Evolutionary conservation across 35 echinoderm and acorn worm species (phyloP).

Genomic region (Amphiura filiformis): DNA sequence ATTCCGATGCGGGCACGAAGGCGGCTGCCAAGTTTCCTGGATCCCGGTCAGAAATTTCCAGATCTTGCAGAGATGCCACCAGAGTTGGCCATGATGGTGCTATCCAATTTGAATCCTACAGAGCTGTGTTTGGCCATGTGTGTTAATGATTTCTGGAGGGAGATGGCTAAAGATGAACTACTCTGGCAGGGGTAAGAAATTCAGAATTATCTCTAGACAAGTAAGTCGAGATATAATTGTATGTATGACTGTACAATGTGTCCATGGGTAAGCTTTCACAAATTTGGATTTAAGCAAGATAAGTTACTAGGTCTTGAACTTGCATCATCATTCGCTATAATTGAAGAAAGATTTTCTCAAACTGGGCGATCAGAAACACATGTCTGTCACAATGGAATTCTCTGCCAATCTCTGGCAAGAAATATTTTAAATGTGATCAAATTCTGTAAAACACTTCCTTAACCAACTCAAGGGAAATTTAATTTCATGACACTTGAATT

Average conservation of each 20-base stretch:
- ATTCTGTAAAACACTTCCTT: too few relatives aligned
- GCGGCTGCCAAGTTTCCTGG: conserved; percentile 49
- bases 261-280: not conserved
- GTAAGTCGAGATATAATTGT: too few relatives aligned
- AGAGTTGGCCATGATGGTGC: conserved; percentile 78
- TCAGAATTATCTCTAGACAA: too few relatives aligned
- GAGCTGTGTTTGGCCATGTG: conserved; percentile 93
- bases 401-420: too few relatives aligned
- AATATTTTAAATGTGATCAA: too few relatives aligned
- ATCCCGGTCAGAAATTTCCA: conserved; percentile 67
- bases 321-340: not conserved
- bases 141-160: conserved; percentile 96
- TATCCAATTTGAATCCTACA: conserved; percentile 91
- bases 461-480: too few relatives aligned
- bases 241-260: too few relatives aligned
- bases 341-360: not conserved
- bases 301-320: not conserved
- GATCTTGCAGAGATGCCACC: conserved; percentile 87
- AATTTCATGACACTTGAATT: too few relatives aligned
- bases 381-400: too few relatives aligned
- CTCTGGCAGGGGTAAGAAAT: conserved; percentile 91
- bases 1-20: not conserved
- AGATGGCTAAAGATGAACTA: conserved; percentile 80
- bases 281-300: too few relatives aligned
- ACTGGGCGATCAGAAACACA: not conserved